Base-by-base conservation (phyloP, 64 coral and sea anemone genomes). In the Dendrophyllia cribrosa region DNA sequence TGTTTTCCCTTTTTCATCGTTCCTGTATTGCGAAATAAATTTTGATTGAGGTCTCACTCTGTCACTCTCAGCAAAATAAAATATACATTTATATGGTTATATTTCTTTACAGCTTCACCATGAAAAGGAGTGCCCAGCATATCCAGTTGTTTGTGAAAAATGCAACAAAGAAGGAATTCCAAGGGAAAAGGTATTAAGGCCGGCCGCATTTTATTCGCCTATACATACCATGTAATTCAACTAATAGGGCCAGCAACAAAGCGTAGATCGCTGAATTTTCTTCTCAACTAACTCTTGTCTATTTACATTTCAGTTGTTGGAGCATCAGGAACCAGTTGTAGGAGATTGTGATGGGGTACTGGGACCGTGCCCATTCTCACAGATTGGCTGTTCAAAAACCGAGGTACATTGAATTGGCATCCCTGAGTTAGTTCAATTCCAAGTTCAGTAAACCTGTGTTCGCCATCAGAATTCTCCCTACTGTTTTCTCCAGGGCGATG, bases 321-420 rank as follows among this genome's bases (percentile, higher is more conserved):
- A 85, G 7, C 89, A 91, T 85, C 79, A 24, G 60, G 56, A 91
- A 66, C 68, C 79, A 21, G 26, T 45, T 51, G 9, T 84, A 14
- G 80, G 82, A 24, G 89, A 75, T 7, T 91, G 89, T 64, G 79
- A 91, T 71, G 68, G 52, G 13, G 51, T 91, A 53, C 49, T 62
- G 34, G 68, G 51, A 22, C 52, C 51, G 19, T 91, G 89, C 34
- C 89, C 89, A 5, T 91, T 85, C 22, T 59, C 67, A 50, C 24
- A 70, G 25, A 64, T 81, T 74, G 89, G 89, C 25, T 91, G 89
- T 67, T 62, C 80, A 7, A 52, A 61, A 4, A 53, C 43, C 4
- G 82, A 84, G 89, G 89, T 91, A 66, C 13, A 43, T 17, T 66
- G 43, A 17, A 34, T 34, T 34, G 34, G 34, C 34, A 34, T 34